Percentiles rank a stretch among this genome's conserved stretches.
These are phyloP conservation scores for Heliconius himera DNA, from an alignment of 1,140 invertebrate species.

Conservation along the genomic window DNA sequence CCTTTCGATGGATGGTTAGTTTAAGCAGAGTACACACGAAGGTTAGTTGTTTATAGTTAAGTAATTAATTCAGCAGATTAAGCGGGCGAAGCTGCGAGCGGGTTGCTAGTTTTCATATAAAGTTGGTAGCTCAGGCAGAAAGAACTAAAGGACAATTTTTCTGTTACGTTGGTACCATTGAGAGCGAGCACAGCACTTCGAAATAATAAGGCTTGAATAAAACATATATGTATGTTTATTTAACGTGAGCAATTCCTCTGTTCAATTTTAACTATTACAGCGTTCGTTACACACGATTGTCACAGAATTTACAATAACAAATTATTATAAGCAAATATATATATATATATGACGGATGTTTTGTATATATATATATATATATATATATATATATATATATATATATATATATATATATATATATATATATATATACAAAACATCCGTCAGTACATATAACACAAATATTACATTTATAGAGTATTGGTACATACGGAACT, in stretches of 20 bases:
- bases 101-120: no score
- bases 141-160: neutral
- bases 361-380: no score
- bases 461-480: constrained; percentile 20
- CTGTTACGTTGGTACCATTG: neutral
- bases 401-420: no score
- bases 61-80: no score
- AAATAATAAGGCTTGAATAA: constrained; percentile 5
- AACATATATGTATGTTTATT: neutral
- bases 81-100: no score
- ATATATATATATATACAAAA: no score
- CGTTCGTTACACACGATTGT: constrained; percentile 4
- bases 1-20: no score
- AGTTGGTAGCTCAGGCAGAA: neutral
- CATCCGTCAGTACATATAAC: neutral
- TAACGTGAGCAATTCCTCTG: neutral
- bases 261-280: neutral
- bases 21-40: no score
- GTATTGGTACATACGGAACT: constrained; percentile 12
- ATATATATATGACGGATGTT: no score
- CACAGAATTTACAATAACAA: neutral
- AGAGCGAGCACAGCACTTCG: neutral
- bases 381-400: no score
- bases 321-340: neutral
- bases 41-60: no score